These are phyloP conservation scores for Andricus quercusramuli DNA, from an alignment of 2,888 invertebrate species.

Conservation along the genomic window DNA sequence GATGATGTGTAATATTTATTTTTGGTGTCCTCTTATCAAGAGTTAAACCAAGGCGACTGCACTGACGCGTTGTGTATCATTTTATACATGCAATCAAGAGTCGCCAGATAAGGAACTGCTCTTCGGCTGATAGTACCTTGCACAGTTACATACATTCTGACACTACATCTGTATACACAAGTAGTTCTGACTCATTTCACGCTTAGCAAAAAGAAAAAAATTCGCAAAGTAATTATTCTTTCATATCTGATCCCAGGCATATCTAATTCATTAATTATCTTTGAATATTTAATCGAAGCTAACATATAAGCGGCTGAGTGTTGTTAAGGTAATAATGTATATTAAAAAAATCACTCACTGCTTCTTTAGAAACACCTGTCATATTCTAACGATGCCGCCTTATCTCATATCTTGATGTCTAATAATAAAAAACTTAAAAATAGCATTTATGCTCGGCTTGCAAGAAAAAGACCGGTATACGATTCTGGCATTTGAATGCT, in stretches of 20 bases:
- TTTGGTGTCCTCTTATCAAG: neutral
- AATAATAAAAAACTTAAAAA: constrained; percentile 7
- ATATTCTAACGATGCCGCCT: neutral
- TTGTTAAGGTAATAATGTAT: neutral
- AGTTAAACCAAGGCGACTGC: neutral
- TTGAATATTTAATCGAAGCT: neutral
- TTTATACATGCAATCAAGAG: constrained; percentile 14
- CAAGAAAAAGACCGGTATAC: neutral
- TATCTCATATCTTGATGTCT: neutral
- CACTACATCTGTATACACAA: neutral
- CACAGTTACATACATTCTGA: neutral
- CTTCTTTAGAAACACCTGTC: constrained; percentile 10
- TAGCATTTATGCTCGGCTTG: neutral
- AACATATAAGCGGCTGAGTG: neutral
- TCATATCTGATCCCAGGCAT: neutral
- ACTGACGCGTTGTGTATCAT: constrained; percentile 23
- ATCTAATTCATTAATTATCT: neutral
- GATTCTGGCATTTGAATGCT: constrained; percentile 37
- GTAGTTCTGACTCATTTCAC: neutral
- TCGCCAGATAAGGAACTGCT: constrained; percentile 17
- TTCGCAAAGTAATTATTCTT: neutral
- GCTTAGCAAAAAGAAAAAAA: neutral
- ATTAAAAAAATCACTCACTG: neutral
- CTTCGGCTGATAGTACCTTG: neutral
- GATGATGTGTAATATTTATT: neutral